Evolutionary conservation across 1,140 invertebrate species (phyloP).

Genomic region (Oncopodura yosiiana): DNA sequence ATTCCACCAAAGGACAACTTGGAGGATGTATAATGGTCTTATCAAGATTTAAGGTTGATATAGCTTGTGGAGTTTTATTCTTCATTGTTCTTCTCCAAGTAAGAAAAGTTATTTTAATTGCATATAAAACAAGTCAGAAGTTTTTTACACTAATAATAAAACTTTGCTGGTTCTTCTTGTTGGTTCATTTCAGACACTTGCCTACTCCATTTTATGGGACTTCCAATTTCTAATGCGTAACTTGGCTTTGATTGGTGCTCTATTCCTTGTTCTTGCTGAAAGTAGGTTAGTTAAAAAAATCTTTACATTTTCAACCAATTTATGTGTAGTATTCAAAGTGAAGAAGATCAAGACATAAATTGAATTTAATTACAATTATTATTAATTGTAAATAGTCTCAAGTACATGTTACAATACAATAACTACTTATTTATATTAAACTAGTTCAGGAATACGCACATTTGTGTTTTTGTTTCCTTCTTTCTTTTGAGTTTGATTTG

Average conservation of each 20-base stretch:
- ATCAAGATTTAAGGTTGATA: slow-evolving; percentile 78
- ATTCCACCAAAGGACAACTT: slow-evolving; percentile 58
- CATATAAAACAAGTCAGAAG: neutral
- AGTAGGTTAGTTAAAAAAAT: too few relatives aligned
- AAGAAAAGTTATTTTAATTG: slow-evolving; percentile 23
- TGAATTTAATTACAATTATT: too few relatives aligned
- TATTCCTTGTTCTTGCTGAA: slow-evolving; percentile 89
- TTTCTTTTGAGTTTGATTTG: too few relatives aligned
- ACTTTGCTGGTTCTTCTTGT: slow-evolving; percentile 25
- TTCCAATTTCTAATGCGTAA: slow-evolving; percentile 92
- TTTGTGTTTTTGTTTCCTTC: too few relatives aligned
- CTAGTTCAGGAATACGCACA: too few relatives aligned
- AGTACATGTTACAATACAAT: too few relatives aligned
- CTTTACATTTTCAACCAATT: too few relatives aligned
- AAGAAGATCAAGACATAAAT: too few relatives aligned
- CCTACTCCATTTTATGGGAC: slow-evolving; percentile 98
- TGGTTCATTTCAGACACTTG: slow-evolving; percentile 71
- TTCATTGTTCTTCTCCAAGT: slow-evolving; percentile 93
- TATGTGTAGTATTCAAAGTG: too few relatives aligned
- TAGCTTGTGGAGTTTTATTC: slow-evolving; percentile 89
- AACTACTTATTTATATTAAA: too few relatives aligned
- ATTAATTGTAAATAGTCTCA: too few relatives aligned
- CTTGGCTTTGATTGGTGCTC: slow-evolving; percentile 87
- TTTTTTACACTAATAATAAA: neutral
- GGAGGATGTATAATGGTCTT: slow-evolving; percentile 93